phyloP scores from a whole-genome alignment of 2,113 vertebrate genomes.

The Petrocephalus microphthalmus region DNA sequence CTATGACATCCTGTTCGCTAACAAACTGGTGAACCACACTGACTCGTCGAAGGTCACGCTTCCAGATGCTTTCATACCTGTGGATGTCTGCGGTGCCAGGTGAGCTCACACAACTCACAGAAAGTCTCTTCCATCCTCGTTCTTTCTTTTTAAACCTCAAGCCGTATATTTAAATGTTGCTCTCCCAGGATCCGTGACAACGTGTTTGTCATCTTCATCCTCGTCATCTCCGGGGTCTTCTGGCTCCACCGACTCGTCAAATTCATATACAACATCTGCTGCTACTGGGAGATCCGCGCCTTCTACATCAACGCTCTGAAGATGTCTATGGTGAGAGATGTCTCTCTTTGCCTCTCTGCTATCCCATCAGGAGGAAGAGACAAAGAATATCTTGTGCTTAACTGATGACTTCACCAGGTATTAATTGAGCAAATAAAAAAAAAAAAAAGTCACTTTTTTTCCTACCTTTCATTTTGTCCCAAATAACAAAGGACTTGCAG shows the following conservation, averaged over 20 bases:
- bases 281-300: conserved; percentile 96
- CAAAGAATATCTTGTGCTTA: neutral
- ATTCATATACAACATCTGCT: conserved; percentile 96
- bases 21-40: conserved; percentile 92
- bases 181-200: conserved; percentile 80
- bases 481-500: neutral
- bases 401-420: neutral
- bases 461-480: neutral
- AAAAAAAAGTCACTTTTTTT: neutral
- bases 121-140: neutral
- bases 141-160: neutral
- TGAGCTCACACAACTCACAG: conserved; percentile 38
- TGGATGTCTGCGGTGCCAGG: conserved; percentile 82
- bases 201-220: conserved; percentile 79
- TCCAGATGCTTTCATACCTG: conserved; percentile 84
- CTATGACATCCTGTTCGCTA: conserved; percentile 97
- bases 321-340: conserved; percentile 79
- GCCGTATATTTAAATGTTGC: conserved; percentile 3
- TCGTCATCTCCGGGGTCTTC: conserved; percentile 88
- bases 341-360: neutral
- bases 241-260: conserved; percentile 93
- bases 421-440: too few relatives aligned
- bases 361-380: neutral
- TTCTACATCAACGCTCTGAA: conserved; percentile 90
- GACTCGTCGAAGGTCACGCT: conserved; percentile 89